Evolutionary conservation across 2,888 invertebrate genomes (phyloP).

Genomic region (Leucozona laternaria): DNA sequence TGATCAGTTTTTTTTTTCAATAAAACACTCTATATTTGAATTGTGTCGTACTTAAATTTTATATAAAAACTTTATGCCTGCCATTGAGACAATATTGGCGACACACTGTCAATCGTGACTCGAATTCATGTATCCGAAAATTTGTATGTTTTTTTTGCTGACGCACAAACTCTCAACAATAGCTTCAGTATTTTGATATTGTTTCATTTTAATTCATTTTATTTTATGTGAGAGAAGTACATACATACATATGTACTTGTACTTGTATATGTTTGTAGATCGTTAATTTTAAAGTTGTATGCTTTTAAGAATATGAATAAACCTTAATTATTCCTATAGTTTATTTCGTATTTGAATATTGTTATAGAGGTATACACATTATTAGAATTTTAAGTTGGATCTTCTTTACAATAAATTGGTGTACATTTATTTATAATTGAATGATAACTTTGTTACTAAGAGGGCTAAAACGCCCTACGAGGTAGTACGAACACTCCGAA

Average conservation of each 20-base stretch:
- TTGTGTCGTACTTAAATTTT: background rate
- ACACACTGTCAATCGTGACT: slow-evolving; percentile 54
- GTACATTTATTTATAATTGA: too few species aligned
- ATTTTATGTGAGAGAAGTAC: background rate
- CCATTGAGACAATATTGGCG: slow-evolving; percentile 46
- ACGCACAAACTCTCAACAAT: background rate
- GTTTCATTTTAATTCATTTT: background rate
- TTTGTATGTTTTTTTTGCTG: background rate
- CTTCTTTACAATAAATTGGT: background rate
- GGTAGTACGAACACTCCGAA: too few species aligned
- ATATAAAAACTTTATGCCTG: slow-evolving; percentile 1
- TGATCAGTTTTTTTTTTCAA: background rate
- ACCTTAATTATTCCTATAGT: background rate
- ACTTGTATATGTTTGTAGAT: too few species aligned
- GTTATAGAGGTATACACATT: too few species aligned
- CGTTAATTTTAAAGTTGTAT: background rate
- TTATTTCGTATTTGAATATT: background rate
- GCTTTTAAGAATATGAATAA: background rate
- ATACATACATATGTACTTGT: too few species aligned
- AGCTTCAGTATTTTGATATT: background rate
- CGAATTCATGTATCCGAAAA: slow-evolving; percentile 37
- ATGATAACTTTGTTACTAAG: too few species aligned
- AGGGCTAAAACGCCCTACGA: too few species aligned
- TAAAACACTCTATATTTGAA: background rate
- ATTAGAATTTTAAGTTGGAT: too few species aligned